A percentile compares a stretch with the other conserved stretches of the same genome.
Evolutionary conservation across 1,140 invertebrate species (phyloP).

Genomic region (Danaus plexippus): DNA sequence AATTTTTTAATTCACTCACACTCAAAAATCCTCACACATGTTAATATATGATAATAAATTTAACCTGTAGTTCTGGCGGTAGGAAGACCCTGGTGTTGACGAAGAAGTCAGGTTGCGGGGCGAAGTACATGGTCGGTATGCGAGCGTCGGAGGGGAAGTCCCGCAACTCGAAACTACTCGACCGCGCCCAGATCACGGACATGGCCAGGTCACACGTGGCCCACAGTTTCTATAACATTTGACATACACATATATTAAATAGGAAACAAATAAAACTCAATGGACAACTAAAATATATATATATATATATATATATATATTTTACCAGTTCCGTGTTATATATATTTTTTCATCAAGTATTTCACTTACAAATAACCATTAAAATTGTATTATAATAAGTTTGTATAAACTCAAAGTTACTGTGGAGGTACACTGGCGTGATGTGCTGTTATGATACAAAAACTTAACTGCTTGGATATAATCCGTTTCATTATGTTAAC

Average conservation of each 20-base stretch:
- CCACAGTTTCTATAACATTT: conserved; percentile 89
- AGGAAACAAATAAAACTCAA: too few relatives aligned
- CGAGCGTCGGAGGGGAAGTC: conserved; percentile 88
- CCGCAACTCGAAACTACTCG: conserved; percentile 90
- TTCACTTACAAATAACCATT: conserved; percentile 8
- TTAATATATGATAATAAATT: not conserved
- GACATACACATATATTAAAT: conserved; percentile 29
- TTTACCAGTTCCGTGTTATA: too few relatives aligned
- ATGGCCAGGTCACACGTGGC: conserved; percentile 95
- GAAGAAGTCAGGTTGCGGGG: conserved; percentile 79
- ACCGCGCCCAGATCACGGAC: conserved; percentile 88
- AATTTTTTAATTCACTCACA: too few relatives aligned
- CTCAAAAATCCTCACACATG: too few relatives aligned
- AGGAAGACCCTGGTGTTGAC: conserved; percentile 81
- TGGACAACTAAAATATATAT: too few relatives aligned
- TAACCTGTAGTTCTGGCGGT: conserved; percentile 77
- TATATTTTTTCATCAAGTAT: not conserved
- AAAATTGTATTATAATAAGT: too few relatives aligned
- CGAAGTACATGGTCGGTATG: conserved; percentile 90
- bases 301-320: too few relatives aligned
- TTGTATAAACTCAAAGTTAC: too few relatives aligned
- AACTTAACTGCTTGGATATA: too few relatives aligned
- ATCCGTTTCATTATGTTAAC: too few relatives aligned
- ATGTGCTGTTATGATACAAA: too few relatives aligned
- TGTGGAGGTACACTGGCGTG: too few relatives aligned